Conservation (phyloP, 2,888 invertebrate species). For the Clostera curtula region DNA sequence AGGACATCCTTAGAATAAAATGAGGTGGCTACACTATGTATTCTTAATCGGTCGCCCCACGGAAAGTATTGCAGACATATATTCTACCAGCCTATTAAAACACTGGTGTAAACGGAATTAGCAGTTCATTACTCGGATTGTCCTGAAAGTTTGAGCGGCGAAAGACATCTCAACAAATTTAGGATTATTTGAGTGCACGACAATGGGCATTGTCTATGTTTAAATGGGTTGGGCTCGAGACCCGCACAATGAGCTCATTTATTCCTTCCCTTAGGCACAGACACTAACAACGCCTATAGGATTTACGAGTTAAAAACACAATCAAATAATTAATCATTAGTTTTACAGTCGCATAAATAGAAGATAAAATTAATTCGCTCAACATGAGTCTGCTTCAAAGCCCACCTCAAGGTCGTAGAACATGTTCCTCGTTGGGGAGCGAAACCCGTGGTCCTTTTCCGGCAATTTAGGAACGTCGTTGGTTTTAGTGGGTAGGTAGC, state of each 20-base stretch:
- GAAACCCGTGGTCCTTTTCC: too few species aligned
- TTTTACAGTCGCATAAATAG: constrained; percentile 25
- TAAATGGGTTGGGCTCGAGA: constrained; percentile 51
- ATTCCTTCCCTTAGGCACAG: constrained; percentile 59
- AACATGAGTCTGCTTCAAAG: too few species aligned
- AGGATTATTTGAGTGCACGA: constrained; percentile 54
- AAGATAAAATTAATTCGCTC: too few species aligned
- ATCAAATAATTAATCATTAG: constrained; percentile 48
- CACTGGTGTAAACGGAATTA: constrained; percentile 24
- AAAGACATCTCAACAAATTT: constrained; percentile 57
- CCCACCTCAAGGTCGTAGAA: too few species aligned
- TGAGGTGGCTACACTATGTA: too few species aligned
- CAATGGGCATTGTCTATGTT: constrained; percentile 64
- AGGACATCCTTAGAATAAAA: too few species aligned
- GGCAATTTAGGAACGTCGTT: too few species aligned
- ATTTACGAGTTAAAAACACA: constrained; percentile 52
- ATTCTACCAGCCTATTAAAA: too few species aligned
- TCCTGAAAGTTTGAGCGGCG: constrained; percentile 39
- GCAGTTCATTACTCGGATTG: constrained; percentile 36
- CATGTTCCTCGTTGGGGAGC: too few species aligned
- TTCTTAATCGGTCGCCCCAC: too few species aligned
- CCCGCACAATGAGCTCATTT: constrained; percentile 60
- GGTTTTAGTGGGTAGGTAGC: too few species aligned
- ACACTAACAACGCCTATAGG: constrained; percentile 47
- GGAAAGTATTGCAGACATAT: too few species aligned